phyloP scores from a whole-genome alignment of 53 echinoderm and acorn worm species.

The Stichopus horrens region DNA sequence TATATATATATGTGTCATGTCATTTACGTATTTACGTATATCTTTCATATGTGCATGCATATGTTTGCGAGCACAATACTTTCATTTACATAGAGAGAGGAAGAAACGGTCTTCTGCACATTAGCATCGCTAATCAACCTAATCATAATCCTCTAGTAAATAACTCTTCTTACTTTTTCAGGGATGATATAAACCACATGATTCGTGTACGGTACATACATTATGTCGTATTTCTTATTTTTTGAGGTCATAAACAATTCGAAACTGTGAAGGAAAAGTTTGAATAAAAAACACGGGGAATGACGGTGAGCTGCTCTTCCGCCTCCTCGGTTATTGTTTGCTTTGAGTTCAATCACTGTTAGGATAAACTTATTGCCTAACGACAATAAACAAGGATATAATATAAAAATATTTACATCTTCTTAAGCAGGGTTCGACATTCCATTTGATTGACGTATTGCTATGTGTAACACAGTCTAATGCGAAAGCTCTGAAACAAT shows the following conservation, averaged over 20 bases:
- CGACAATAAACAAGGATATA: constrained; percentile 40
- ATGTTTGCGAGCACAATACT: too few relatives aligned
- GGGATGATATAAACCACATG: not conserved
- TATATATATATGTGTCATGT: too few relatives aligned
- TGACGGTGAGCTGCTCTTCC: not conserved
- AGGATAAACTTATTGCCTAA: constrained; percentile 24
- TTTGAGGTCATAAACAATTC: not conserved
- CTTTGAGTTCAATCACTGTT: constrained; percentile 3
- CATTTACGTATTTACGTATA: too few relatives aligned
- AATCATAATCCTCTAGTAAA: too few relatives aligned
- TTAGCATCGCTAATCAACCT: too few relatives aligned
- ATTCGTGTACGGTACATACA: not conserved
- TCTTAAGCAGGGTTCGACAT: not conserved
- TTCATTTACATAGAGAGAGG: too few relatives aligned
- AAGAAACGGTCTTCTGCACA: too few relatives aligned
- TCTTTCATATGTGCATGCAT: too few relatives aligned
- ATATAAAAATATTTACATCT: constrained; percentile 43
- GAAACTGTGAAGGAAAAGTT: not conserved
- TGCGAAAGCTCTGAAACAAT: not conserved
- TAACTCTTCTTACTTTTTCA: too few relatives aligned
- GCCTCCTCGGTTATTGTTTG: not conserved
- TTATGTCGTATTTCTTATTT: not conserved
- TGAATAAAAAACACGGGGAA: not conserved
- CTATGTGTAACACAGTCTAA: not conserved
- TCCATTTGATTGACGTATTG: constrained; percentile 41